These are phyloP conservation scores for Drosophila picticornis DNA, from an alignment of 2,888 invertebrate genomes.

Conservation along the genomic window DNA sequence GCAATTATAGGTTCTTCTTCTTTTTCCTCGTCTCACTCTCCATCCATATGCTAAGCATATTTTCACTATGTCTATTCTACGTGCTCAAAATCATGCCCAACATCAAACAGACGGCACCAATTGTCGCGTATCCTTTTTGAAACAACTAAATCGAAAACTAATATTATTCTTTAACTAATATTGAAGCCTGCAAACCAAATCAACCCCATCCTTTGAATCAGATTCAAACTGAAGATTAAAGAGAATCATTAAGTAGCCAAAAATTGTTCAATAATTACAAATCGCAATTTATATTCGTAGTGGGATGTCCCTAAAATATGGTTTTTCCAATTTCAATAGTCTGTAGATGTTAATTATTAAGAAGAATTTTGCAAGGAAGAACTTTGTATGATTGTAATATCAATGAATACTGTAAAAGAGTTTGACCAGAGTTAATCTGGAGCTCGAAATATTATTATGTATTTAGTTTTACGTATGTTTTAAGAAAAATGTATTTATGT, in stretches of 20 bases:
- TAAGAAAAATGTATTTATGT: neutral
- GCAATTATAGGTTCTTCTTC: conserved; percentile 99
- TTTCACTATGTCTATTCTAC: conserved; percentile 96
- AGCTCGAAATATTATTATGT: neutral
- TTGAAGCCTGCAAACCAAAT: neutral
- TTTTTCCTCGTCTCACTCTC: conserved; percentile 98
- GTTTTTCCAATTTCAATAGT: neutral
- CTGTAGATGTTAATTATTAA: neutral
- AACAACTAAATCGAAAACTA: neutral
- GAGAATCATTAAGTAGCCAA: neutral
- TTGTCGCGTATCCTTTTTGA: conserved; percentile 94
- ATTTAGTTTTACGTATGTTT: neutral
- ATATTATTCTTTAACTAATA: neutral
- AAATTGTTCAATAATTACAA: neutral
- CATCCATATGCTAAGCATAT: conserved; percentile 99
- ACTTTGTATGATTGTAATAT: neutral
- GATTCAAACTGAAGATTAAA: neutral
- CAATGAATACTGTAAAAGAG: neutral
- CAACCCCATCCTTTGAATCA: too few relatives aligned
- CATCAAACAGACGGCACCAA: conserved; percentile 92
- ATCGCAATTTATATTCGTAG: neutral
- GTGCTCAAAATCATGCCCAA: conserved; percentile 94
- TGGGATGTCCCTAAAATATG: neutral
- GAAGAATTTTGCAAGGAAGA: neutral
- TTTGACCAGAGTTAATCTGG: neutral